Evolutionary conservation across 2,888 invertebrate species (phyloP), one percentile per base, ranked within the genome.

Genomic region (Tachina grossa): DNA sequence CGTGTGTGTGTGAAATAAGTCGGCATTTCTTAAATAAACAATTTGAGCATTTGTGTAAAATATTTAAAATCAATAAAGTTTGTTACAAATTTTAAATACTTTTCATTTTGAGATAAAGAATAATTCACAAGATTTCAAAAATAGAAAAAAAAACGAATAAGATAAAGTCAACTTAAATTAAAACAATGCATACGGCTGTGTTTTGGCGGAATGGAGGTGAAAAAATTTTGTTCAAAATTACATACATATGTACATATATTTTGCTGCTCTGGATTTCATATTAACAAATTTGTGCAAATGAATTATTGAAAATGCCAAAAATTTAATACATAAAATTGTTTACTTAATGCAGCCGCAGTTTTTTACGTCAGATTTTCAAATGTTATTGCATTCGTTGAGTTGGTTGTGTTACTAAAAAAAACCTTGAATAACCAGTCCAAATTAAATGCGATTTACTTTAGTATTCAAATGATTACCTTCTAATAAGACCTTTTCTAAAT

Each of bases 181-280:
- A 14, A 68, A 87, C 41, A 77, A 92, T 92, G 92, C 92, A 92
- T 88, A 92, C 92, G 55, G 93, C 92, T 49, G 92, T 92, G 47
- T 92, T 92, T 89, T 92, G 92, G 91, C 90, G 91, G 83, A 91
- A 92, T 87, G 92, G 92, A 90, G 92, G 92, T 92, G 88, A 89
- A 79, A 82, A 68, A 43, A 43, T 63, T 72, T 47, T 14, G 6
- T n/a, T 45, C 68, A 74, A 59, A 45, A 75, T 66, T 61, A n/a
- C n/a, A n/a, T n/a, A n/a, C n/a, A n/a, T n/a, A n/a, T n/a, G n/a
- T n/a, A n/a, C n/a, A n/a, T n/a, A 10, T 39, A 16, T 49, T 49
- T 59, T 45, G 13, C 57, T 75, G 59, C 31, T 2, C 16, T 9
- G 4, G 59, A 45, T 65, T 47, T 65, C 19, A 10, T 66, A 5